Evolutionary conservation across 2,797 vertebrate species (phyloP).

Genomic region (Hephaestus fuliginosus): DNA sequence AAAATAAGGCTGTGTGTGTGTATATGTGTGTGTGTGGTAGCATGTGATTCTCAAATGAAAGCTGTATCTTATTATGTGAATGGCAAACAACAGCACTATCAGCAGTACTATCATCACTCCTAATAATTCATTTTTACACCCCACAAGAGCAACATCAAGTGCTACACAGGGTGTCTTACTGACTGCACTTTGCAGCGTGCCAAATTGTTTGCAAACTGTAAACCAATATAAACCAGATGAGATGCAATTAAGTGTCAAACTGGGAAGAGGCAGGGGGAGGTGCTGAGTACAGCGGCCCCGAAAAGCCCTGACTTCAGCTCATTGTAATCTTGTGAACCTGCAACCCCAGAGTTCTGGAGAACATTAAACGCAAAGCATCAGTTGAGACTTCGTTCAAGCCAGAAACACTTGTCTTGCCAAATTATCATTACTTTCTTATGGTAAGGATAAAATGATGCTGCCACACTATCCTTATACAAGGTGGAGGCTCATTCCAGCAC

Average conservation of each 20-base stretch:
- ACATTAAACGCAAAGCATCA: constrained; percentile 27
- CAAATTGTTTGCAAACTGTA: constrained; percentile 5
- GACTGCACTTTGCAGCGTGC: not conserved
- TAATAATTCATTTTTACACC: constrained; percentile 41
- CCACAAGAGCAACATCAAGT: constrained; percentile 20
- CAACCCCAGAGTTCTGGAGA: constrained; percentile 18
- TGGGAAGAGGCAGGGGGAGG: not conserved
- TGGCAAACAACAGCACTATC: constrained; percentile 1
- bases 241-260: constrained; percentile 7
- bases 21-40: not conserved
- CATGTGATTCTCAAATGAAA: constrained; percentile 17
- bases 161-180: not conserved
- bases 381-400: not conserved
- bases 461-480: constrained; percentile 13
- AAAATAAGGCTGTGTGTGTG: no score
- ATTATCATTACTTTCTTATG: constrained; percentile 10
- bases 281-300: not conserved
- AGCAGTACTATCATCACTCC: constrained; percentile 12
- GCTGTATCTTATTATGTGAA: constrained; percentile 36
- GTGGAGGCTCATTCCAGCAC: not conserved
- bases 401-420: constrained; percentile 16
- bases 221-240: constrained; percentile 40
- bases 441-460: not conserved
- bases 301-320: constrained; percentile 44
- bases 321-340: constrained; percentile 12